These are phyloP conservation scores for Chionoecetes opilio DNA, from an alignment of 1,140 invertebrate genomes.

Conservation along the genomic window DNA sequence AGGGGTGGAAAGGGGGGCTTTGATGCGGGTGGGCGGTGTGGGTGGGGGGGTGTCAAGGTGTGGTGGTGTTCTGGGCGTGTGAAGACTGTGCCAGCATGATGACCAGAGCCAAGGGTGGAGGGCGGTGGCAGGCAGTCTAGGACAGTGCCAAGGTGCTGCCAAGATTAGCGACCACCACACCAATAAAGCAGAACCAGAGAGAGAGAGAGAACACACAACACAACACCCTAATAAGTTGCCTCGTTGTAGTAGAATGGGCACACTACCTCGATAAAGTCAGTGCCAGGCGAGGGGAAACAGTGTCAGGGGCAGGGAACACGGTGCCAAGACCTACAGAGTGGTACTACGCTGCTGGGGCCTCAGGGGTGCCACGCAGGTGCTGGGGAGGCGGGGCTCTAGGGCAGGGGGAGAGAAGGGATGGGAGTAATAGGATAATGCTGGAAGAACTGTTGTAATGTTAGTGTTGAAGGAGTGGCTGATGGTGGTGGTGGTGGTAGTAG, in stretches of 20 bases:
- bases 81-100: neutral
- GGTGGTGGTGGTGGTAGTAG: too few relatives aligned
- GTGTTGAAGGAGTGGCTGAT: too few relatives aligned
- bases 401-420: too few relatives aligned
- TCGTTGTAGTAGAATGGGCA: too few relatives aligned
- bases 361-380: too few relatives aligned
- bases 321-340: neutral
- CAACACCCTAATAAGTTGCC: too few relatives aligned
- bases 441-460: too few relatives aligned
- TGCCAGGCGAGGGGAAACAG: neutral
- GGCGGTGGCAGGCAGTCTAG: neutral
- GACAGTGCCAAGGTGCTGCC: neutral
- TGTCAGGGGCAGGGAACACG: neutral
- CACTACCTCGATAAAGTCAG: too few relatives aligned
- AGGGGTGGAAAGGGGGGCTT: neutral
- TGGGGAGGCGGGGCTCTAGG: too few relatives aligned
- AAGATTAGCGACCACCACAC: neutral
- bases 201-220: too few relatives aligned
- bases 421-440: too few relatives aligned
- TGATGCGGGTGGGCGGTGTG: neutral
- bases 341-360: neutral
- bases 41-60: neutral
- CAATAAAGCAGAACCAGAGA: neutral
- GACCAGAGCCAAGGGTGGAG: neutral
- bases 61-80: neutral